Conservation (phyloP, 2,797 vertebrate genomes). For the Eulemur mongoz region DNA sequence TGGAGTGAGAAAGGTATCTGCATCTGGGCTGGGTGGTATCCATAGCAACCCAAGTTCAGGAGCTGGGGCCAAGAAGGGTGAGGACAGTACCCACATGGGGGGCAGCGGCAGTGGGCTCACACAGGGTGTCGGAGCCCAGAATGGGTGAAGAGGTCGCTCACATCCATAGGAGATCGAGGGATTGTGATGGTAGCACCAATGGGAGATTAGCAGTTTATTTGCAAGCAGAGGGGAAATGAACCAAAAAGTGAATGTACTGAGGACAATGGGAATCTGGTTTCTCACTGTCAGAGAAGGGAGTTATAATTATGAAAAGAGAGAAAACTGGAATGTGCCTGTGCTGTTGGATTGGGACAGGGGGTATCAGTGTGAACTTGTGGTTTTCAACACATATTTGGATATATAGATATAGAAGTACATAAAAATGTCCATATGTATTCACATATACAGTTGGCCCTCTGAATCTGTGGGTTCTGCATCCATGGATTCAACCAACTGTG, state of each 20-base stretch:
- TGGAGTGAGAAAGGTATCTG: neutral
- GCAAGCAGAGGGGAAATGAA: neutral
- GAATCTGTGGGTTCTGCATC: neutral
- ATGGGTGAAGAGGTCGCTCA: neutral
- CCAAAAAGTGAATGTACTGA: neutral
- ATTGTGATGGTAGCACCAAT: neutral
- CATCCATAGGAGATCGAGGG: neutral
- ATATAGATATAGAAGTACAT: neutral
- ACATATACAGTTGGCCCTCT: neutral
- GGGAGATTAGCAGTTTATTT: neutral
- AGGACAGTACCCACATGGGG: neutral
- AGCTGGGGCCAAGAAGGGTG: neutral
- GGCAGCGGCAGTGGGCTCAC: accelerated
- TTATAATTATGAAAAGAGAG: neutral
- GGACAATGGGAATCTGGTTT: neutral
- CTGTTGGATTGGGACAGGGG: neutral
- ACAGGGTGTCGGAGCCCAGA: neutral
- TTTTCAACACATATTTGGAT: neutral
- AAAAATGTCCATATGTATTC: neutral
- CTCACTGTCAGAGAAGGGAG: neutral
- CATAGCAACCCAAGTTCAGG: neutral
- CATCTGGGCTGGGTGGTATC: neutral
- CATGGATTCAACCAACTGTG: neutral
- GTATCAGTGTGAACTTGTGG: neutral
- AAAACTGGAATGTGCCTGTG: neutral